Conservation (phyloP, 2,797 vertebrate species). For the Nyctalus aviator region DNA sequence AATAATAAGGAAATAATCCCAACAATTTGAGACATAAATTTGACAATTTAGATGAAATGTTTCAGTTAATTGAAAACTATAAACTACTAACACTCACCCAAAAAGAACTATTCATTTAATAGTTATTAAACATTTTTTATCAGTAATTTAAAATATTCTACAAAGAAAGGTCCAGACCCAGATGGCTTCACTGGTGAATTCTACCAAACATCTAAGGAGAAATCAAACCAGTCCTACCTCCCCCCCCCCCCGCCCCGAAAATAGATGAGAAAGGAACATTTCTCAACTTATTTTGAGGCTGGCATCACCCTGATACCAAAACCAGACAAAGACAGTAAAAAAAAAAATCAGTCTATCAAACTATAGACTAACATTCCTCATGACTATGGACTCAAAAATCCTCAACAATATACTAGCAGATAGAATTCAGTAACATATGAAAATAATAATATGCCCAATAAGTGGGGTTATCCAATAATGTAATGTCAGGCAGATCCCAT, state of each 20-base stretch:
- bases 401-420: background rate
- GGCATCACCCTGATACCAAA: background rate
- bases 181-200: conserved; percentile 18
- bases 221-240: background rate
- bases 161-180: background rate
- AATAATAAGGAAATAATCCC: background rate
- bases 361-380: background rate
- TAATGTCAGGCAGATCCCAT: background rate
- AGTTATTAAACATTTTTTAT: background rate
- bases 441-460: background rate
- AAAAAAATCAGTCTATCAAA: background rate
- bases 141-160: background rate
- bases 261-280: background rate
- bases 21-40: background rate
- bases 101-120: conserved; percentile 18
- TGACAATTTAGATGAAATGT: conserved; percentile 1
- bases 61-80: conserved; percentile 37
- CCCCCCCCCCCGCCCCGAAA: conserved; percentile 15
- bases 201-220: conserved; percentile 12
- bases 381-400: background rate
- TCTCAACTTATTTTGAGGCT: conserved; percentile 1
- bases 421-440: background rate
- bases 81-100: background rate
- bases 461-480: background rate
- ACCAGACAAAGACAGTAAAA: background rate